Percentiles rank a stretch among this genome's conserved stretches.
These are phyloP conservation scores for Bombus pascuorum DNA, from an alignment of 1,140 invertebrate species.

Conservation along the genomic window DNA sequence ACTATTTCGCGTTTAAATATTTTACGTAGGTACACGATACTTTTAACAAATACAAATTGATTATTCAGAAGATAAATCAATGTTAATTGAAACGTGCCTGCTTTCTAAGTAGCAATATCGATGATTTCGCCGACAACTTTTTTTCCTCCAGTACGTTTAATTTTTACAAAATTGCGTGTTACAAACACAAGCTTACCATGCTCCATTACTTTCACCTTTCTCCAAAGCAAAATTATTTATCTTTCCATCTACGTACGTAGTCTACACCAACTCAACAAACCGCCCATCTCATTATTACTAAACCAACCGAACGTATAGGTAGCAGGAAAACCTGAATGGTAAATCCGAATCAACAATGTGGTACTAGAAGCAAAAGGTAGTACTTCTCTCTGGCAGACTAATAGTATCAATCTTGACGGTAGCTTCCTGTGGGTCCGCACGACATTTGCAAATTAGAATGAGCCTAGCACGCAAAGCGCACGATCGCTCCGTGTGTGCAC, in stretches of 20 bases:
- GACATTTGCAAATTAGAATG: constrained; percentile 29
- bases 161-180: too few species aligned
- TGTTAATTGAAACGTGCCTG: neutral
- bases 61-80: neutral
- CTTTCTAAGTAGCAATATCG: neutral
- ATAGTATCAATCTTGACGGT: neutral
- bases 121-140: neutral
- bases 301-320: too few species aligned
- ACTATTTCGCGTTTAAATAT: neutral
- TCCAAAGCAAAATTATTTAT: too few species aligned
- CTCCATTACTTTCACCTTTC: too few species aligned
- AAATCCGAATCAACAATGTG: neutral
- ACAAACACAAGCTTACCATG: too few species aligned
- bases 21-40: neutral
- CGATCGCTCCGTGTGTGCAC: neutral
- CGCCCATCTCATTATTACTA: too few species aligned
- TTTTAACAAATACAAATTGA: neutral
- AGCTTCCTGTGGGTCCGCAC: constrained; percentile 1
- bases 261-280: too few species aligned
- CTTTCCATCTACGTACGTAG: too few species aligned
- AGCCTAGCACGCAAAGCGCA: constrained; percentile 9
- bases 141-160: neutral
- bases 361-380: neutral
- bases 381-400: neutral
- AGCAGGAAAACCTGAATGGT: neutral